These are phyloP conservation scores for Zootermopsis nevadensis DNA, from an alignment of 2,888 invertebrate species.

Conservation along the genomic window DNA sequence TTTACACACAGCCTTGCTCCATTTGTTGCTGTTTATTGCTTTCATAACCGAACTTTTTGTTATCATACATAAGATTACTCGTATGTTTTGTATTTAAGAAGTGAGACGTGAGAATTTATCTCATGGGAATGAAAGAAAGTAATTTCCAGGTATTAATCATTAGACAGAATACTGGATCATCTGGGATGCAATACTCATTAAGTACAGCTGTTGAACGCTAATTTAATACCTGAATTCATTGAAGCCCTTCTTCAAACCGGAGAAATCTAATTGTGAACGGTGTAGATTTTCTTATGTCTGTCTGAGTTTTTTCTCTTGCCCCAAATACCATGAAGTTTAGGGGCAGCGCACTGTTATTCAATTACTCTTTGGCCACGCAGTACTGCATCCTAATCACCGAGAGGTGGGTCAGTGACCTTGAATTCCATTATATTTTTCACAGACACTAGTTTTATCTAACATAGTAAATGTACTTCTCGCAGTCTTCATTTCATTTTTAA, in stretches of 20 bases:
- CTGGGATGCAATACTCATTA: neutral
- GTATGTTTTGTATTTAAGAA: too few relatives aligned
- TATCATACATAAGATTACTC: too few relatives aligned
- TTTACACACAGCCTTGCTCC: too few relatives aligned
- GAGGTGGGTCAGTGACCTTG: neutral
- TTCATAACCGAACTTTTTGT: too few relatives aligned
- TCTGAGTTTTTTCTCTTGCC: neutral
- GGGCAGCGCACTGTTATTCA: slow-evolving; percentile 1
- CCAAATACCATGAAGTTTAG: neutral
- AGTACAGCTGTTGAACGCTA: neutral
- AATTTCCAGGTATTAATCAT: neutral
- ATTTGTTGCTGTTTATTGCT: too few relatives aligned
- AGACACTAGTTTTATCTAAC: too few relatives aligned
- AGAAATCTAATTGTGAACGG: neutral
- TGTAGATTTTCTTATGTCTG: slow-evolving; percentile 2
- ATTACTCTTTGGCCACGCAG: neutral
- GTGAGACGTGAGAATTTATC: neutral
- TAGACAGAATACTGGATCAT: neutral
- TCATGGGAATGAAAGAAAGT: neutral
- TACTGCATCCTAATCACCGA: neutral
- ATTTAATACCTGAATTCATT: neutral
- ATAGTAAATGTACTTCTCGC: too few relatives aligned
- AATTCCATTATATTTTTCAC: too few relatives aligned
- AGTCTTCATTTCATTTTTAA: too few relatives aligned
- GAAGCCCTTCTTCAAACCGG: neutral